These are phyloP conservation scores for Thecophora atra DNA, from an alignment of 2,888 invertebrate genomes.

Conservation along the genomic window DNA sequence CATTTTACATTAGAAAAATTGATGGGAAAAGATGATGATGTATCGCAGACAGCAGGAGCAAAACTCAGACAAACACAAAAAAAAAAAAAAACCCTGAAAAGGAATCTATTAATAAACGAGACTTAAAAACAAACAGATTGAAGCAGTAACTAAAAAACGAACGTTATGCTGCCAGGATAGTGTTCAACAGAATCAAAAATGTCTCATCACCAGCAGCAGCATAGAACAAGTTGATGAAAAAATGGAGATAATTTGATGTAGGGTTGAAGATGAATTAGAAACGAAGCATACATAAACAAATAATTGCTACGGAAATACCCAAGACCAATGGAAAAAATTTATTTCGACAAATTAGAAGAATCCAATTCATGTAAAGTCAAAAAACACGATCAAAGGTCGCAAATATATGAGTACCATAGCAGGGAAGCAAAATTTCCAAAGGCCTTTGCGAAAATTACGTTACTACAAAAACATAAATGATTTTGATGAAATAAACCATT, in stretches of 20 bases:
- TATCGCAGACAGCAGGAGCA: neutral
- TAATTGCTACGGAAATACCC: neutral
- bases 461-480: too few species aligned
- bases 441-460: too few species aligned
- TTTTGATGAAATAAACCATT: too few species aligned
- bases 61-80: neutral
- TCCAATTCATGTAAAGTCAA: neutral
- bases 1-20: neutral
- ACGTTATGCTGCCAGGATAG: neutral
- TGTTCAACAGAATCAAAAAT: neutral
- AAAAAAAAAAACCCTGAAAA: neutral
- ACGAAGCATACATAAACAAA: neutral
- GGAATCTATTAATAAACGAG: constrained; percentile 19
- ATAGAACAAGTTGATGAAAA: constrained; percentile 22
- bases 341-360: neutral
- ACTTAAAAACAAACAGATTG: neutral
- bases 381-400: neutral
- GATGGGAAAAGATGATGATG: neutral
- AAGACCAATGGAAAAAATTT: neutral
- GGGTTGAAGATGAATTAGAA: neutral
- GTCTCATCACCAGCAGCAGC: neutral
- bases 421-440: neutral
- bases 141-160: neutral
- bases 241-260: constrained; percentile 10
- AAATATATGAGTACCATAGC: neutral